These are phyloP conservation scores for Thecophora atra DNA, from an alignment of 2,888 invertebrate genomes.

Conservation along the genomic window DNA sequence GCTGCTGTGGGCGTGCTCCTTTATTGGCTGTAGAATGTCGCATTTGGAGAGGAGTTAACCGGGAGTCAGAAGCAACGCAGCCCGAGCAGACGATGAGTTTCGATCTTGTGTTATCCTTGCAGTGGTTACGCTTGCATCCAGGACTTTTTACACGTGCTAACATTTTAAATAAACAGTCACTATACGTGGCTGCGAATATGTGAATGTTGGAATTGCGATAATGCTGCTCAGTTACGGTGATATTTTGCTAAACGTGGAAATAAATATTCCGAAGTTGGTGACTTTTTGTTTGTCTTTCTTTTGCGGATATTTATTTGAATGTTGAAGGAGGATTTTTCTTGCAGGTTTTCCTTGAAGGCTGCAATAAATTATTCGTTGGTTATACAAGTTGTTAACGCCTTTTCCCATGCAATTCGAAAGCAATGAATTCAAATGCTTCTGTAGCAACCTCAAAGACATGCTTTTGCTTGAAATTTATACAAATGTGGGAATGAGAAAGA, in stretches of 20 bases:
- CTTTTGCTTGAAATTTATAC: too few species aligned
- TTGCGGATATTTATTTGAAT: conserved; percentile 15
- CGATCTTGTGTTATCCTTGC: background rate
- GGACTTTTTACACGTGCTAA: conserved; percentile 2
- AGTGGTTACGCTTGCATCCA: background rate
- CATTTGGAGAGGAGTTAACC: conserved; percentile 9
- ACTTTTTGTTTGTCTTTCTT: conserved; percentile 19
- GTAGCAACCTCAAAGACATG: too few species aligned
- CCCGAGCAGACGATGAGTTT: background rate
- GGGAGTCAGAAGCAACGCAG: conserved; percentile 15
- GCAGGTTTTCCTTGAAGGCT: background rate
- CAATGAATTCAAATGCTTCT: too few species aligned
- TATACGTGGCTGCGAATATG: background rate
- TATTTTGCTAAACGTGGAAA: background rate
- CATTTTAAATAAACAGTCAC: conserved; percentile 6
- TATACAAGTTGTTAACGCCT: too few species aligned
- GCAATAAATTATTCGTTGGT: too few species aligned
- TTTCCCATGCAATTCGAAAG: too few species aligned
- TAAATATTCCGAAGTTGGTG: conserved; percentile 8
- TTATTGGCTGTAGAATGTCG: background rate
- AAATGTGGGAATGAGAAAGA: too few species aligned
- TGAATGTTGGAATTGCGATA: background rate
- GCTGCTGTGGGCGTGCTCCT: background rate
- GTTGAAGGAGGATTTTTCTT: background rate
- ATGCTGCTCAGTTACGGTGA: background rate